These are phyloP conservation scores for Paraescarpia echinospica DNA, from an alignment of 1,140 invertebrate genomes.

Conservation along the genomic window DNA sequence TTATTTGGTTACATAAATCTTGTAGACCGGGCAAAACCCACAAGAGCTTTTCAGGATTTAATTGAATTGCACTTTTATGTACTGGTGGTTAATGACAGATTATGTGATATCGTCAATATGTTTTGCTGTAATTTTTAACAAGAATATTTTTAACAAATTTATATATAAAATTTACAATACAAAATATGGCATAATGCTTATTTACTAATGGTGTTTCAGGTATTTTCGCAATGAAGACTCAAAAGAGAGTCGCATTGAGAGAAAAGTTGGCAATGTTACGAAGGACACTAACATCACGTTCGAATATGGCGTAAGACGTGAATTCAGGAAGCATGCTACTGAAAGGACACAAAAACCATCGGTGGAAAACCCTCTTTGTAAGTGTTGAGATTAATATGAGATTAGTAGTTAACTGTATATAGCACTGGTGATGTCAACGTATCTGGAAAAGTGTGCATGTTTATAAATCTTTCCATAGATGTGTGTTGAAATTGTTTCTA, in stretches of 20 bases:
- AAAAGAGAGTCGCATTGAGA: conserved; percentile 38
- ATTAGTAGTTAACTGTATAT: not conserved
- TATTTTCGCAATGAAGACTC: conserved; percentile 40
- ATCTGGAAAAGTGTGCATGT: not conserved
- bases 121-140: too few species aligned
- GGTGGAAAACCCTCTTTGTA: not conserved
- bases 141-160: too few species aligned
- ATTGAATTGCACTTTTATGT: too few species aligned
- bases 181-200: not conserved
- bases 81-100: too few species aligned
- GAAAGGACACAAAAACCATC: not conserved
- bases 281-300: conserved; percentile 51
- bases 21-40: too few species aligned
- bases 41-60: too few species aligned
- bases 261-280: conserved; percentile 50
- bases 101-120: too few species aligned
- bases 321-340: not conserved
- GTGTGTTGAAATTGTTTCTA: not conserved
- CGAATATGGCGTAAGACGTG: conserved; percentile 42
- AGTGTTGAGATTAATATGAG: not conserved
- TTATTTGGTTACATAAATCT: too few species aligned
- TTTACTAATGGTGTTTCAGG: conserved; percentile 15
- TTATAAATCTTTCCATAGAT: conserved; percentile 7
- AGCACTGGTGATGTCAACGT: not conserved
- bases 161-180: too few species aligned